A percentile compares a stretch with the other conserved stretches of the same genome.
Evolutionary conservation across 1,140 invertebrate genomes (phyloP).

Genomic region (Scaptomyza montana): DNA sequence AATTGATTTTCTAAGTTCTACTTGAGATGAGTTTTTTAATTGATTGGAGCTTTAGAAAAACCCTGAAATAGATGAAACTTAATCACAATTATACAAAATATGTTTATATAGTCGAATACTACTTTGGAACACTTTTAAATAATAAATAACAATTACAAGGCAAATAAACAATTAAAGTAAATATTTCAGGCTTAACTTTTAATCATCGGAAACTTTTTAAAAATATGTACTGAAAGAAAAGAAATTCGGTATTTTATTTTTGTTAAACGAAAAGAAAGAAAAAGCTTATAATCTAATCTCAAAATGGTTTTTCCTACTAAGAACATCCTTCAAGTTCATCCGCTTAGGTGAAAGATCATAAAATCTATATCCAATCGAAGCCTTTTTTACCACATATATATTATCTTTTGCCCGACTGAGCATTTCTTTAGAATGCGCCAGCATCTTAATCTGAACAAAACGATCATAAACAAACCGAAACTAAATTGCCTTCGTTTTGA

Average conservation of each 20-base stretch:
- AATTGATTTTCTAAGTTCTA: not conserved
- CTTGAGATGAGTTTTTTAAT: conserved; percentile 1
- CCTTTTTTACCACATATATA: not conserved
- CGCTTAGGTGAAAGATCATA: not conserved
- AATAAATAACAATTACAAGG: too few relatives aligned
- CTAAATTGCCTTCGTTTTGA: conserved; percentile 29
- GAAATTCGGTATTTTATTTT: too few relatives aligned
- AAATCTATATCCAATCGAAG: not conserved
- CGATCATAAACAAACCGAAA: conserved; percentile 55
- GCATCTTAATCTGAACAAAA: conserved; percentile 31
- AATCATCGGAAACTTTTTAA: too few relatives aligned
- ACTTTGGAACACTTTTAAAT: too few relatives aligned
- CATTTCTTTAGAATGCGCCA: conserved; percentile 11
- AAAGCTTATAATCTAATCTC: too few relatives aligned
- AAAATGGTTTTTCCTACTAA: too few relatives aligned
- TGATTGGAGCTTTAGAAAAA: not conserved
- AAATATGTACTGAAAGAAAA: too few relatives aligned
- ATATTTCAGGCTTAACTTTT: too few relatives aligned
- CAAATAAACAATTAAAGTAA: too few relatives aligned
- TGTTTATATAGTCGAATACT: too few relatives aligned
- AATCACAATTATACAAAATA: not conserved
- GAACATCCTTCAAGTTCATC: not conserved
- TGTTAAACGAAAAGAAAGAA: not conserved
- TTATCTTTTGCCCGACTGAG: too few relatives aligned
- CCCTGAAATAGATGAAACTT: not conserved